A percentile compares a stretch with the other conserved stretches of the same genome.
phyloP scores from a whole-genome alignment of 30 jellyfish, hydroid and myxozoan genomes.

The Pelagia noctiluca region DNA sequence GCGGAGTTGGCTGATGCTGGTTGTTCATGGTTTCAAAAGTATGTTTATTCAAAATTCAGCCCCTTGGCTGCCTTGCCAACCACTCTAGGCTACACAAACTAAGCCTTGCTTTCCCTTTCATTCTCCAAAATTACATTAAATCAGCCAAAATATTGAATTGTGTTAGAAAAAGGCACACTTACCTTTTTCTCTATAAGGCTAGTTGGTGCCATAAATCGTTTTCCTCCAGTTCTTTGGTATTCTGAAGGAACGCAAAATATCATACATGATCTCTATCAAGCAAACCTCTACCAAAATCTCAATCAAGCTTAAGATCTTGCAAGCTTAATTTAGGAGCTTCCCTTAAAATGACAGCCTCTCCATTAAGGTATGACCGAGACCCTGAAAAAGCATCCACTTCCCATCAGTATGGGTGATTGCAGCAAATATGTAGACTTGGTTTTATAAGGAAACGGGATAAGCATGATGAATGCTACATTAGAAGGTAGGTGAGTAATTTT shows the following conservation, averaged over 20 bases:
- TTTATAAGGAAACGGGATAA: too few species aligned
- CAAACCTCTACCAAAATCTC: constrained; percentile 66
- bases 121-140: neutral
- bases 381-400: too few species aligned
- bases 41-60: neutral
- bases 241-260: constrained; percentile 47
- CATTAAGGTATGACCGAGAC: too few species aligned
- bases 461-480: too few species aligned
- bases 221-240: constrained; percentile 58
- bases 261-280: constrained; percentile 64
- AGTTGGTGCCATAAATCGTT: constrained; percentile 57
- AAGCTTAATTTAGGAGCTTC: too few species aligned
- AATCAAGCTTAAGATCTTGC: constrained; percentile 80
- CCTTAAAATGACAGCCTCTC: too few species aligned
- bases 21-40: neutral
- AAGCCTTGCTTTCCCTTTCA: neutral
- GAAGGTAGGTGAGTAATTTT: too few species aligned
- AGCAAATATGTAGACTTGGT: too few species aligned
- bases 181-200: constrained; percentile 21
- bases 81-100: too few species aligned
- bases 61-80: neutral
- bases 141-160: neutral
- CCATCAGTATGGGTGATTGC: too few species aligned
- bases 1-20: too few species aligned
- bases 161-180: too few species aligned